Base-by-base conservation (phyloP, 2,888 invertebrate species). In the Neelides folsomi region DNA sequence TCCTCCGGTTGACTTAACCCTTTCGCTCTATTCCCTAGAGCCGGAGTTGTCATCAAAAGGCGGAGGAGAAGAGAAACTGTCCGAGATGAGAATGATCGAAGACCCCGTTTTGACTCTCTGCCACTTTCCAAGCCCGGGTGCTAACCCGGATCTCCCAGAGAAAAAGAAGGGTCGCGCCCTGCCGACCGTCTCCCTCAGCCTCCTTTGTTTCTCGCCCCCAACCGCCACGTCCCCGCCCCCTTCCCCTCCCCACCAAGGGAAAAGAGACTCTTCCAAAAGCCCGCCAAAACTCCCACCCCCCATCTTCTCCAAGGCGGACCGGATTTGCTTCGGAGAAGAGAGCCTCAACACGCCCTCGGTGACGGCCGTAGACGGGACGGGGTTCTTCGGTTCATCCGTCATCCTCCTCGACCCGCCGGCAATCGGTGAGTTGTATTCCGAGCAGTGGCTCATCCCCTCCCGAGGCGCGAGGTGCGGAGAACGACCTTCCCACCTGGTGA, bases 311-410 rank as follows among this genome's bases (percentile, higher is more conserved):
- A 53, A 52, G 9, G 56, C 56, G 41, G 70, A 70, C 59, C 68
- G 70, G 56, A 70, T 68, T 57, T 77, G 77, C 57, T 73, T 78
- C 66, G 78, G 80, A 67, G 80, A 83, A 63, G 83, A 86, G 58
- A 88, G 89, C 72, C 81, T 93, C 70, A 92, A 94, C 77, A 94
- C 93, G 58, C 93, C 93, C 58, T 27, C 27, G 27, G 88, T 92
- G 66, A 88, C 90, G 68, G 90, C 92, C 54, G 86, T 87, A 67
- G 92, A 92, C 75, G 80, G 88, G 68, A 86, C 87, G 64, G 85
- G 87, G 68, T 94, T 93, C 79, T 92, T 92, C 76, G 88, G 84
- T 64, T 82, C 86, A 65, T 78, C 81, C 61, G 81, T 86, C 68
- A 81, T 83, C 60, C 80, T 82, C 66, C 81, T 85, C 66, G 90